Base-by-base conservation (phyloP, 2,113 vertebrate genomes). In the Entosphenus tridentatus region DNA sequence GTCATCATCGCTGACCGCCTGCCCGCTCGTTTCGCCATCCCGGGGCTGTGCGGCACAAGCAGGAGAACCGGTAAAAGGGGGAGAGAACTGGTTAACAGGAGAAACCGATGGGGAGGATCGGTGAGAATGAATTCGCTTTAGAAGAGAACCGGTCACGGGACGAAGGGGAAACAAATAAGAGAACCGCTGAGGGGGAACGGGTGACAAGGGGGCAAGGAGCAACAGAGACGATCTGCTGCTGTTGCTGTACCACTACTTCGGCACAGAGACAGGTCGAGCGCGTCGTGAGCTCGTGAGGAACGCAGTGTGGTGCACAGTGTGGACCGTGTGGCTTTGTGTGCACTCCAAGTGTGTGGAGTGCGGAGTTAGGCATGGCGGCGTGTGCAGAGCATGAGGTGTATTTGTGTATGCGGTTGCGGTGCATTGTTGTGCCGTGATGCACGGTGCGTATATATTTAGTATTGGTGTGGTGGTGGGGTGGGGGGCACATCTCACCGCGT, bases 401-500 rank as follows among this genome's bases (percentile, higher is more conserved):
- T 4, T 54, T 17, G 18, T 39, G 13, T 70, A 70, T 57, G 18
- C 18, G 3, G 8, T 70, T 70, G 11, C 57, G 16, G 8, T 17
- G 55, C 12, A 12, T 70, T 56, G 59, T 58, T 13, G 17, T 14
- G 57, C 55, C 17, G 59, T 16, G 17, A 8, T 11, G 11, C 11
- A 14, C 10, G 39, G 17, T 57, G 12, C 14, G 54, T 55, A n/a
- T 57, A 70, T 10, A 57, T 62, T 13, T 58, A 13, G 55, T 12
- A 10, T 57, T 10, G 57, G n/a, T 56, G 14, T 5, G 11, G 56
- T 57, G 21, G 14, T 57, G 67, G 56, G 21, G 12, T 56, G 58
- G 58, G n/a, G 17, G 18, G 54, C 58, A 10, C 13, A 68, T 73
- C 86, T 87, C 80, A 89, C 88, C 78, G 87, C 82, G 1, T 86